A percentile compares a stretch with the other conserved stretches of the same genome.
These are phyloP conservation scores for Melanaphis sacchari DNA, from an alignment of 1,140 invertebrate genomes.

Conservation along the genomic window DNA sequence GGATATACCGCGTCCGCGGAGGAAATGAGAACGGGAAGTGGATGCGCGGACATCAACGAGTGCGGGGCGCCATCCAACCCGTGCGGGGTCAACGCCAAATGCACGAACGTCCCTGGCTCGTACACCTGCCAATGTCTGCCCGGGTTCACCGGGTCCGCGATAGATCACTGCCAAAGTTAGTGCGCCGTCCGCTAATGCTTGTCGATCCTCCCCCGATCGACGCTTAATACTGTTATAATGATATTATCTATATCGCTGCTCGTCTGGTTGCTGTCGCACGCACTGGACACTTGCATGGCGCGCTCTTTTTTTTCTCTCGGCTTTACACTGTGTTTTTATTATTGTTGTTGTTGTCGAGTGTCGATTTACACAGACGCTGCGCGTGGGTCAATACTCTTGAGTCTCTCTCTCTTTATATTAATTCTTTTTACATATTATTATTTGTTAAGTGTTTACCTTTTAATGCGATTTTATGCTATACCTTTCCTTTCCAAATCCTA, in stretches of 20 bases:
- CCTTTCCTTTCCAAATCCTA: neutral
- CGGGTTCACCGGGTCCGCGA: constrained; percentile 71
- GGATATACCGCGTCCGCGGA: constrained; percentile 70
- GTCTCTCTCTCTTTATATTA: neutral
- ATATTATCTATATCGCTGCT: neutral
- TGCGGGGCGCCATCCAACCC: constrained; percentile 67
- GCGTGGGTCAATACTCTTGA: constrained; percentile 41
- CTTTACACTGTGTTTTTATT: neutral
- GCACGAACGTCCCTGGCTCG: constrained; percentile 77
- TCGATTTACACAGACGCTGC: neutral
- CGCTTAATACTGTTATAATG: neutral
- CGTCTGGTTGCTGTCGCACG: neutral
- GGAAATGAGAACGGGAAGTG: constrained; percentile 63
- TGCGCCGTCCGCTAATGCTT: constrained; percentile 60
- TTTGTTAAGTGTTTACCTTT: neutral
- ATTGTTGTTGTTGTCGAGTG: neutral
- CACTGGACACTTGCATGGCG: neutral
- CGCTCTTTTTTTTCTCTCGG: neutral
- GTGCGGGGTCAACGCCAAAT: constrained; percentile 76
- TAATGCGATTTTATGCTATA: neutral
- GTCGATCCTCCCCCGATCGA: neutral
- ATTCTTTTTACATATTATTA: neutral
- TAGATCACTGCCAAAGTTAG: constrained; percentile 81
- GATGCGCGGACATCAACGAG: constrained; percentile 73
- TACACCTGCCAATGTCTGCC: constrained; percentile 77